Evolutionary conservation across 1,140 invertebrate species (phyloP).

Genomic region (Manduca sexta): DNA sequence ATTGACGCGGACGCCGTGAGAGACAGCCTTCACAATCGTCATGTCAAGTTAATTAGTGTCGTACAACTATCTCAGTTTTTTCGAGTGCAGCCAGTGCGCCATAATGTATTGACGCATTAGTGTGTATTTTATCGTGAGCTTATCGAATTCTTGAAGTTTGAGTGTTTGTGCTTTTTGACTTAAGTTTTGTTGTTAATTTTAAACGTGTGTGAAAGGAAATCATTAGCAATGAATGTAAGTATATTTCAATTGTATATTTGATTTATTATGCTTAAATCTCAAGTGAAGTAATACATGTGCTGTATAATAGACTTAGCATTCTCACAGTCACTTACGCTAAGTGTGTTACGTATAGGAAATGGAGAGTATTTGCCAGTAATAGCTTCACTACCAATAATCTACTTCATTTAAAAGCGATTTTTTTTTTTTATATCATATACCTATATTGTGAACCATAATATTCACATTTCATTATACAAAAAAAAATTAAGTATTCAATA

Average conservation of each 20-base stretch:
- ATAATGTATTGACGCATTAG: background rate
- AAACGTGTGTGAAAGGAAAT: constrained; percentile 23
- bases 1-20: constrained; percentile 6
- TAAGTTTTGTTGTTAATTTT: constrained; percentile 1
- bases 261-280: no score
- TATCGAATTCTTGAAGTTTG: background rate
- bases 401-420: no score
- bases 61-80: background rate
- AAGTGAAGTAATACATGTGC: no score
- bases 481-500: no score
- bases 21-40: constrained; percentile 3
- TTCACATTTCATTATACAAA: no score
- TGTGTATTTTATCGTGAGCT: background rate
- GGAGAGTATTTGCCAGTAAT: no score
- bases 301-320: no score
- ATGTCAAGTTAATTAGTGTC: constrained; percentile 2
- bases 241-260: constrained; percentile 2
- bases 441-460: no score
- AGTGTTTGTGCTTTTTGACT: background rate
- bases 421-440: no score
- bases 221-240: constrained; percentile 47
- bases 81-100: background rate
- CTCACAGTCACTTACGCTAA: no score
- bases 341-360: no score
- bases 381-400: no score